Evolutionary conservation across 1,140 invertebrate genomes (phyloP).

Genomic region (Ruditapes philippinarum): DNA sequence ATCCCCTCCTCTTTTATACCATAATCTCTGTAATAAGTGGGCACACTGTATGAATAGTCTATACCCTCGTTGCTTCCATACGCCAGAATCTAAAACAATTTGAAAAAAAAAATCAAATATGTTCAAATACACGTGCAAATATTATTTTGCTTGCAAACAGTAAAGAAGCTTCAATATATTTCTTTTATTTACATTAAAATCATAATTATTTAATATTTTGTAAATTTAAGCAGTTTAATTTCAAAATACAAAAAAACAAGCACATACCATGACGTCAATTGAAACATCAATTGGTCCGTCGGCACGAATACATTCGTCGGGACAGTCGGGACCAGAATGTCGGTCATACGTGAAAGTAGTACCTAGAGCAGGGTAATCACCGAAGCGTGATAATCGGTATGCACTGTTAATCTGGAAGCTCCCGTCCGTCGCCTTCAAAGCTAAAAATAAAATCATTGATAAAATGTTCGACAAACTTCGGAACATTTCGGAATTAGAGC

Average conservation of each 20-base stretch:
- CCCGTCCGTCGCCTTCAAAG: constrained; percentile 17
- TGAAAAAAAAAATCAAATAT: too few species aligned
- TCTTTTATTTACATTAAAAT: too few species aligned
- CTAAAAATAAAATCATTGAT: constrained; percentile 33
- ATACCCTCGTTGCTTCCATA: constrained; percentile 44
- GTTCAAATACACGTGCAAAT: too few species aligned
- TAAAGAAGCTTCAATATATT: too few species aligned
- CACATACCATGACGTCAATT: constrained; percentile 53
- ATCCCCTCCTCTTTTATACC: background rate
- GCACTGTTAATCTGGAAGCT: constrained; percentile 47
- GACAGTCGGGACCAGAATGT: constrained; percentile 10
- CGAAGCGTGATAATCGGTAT: constrained; percentile 40
- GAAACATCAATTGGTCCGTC: constrained; percentile 39
- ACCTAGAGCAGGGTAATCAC: constrained; percentile 26
- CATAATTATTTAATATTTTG: too few species aligned
- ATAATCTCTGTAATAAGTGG: background rate
- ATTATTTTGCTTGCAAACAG: too few species aligned
- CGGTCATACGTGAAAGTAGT: constrained; percentile 29
- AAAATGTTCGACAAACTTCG: too few species aligned
- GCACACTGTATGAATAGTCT: constrained; percentile 40
- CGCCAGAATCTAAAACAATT: constrained; percentile 45
- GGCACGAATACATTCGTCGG: constrained; percentile 57
- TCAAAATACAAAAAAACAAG: too few species aligned
- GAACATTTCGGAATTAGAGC: too few species aligned
- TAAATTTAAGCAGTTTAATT: too few species aligned